A percentile compares a stretch with the other conserved stretches of the same genome.
phyloP scores from a whole-genome alignment of 2,888 invertebrate genomes.

The Limnephilus marmoratus region DNA sequence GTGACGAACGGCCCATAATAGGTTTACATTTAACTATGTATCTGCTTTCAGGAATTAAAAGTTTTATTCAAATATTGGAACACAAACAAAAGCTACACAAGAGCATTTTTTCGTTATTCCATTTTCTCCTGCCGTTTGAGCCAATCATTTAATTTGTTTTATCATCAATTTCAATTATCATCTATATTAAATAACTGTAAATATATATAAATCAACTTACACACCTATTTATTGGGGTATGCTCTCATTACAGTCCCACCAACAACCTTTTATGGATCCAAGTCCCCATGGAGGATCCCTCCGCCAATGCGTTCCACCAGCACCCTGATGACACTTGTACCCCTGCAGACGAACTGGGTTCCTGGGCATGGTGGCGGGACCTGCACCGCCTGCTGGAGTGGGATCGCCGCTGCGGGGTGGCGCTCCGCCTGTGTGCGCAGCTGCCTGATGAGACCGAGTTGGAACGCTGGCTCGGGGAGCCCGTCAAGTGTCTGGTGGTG shows the following conservation, averaged over 20 bases:
- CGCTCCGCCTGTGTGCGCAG: conserved; percentile 88
- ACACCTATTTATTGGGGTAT: background rate
- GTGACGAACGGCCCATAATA: no score
- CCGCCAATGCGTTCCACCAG: conserved; percentile 55
- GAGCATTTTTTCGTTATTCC: no score
- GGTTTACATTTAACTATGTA: no score
- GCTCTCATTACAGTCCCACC: conserved; percentile 71
- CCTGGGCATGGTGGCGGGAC: conserved; percentile 90
- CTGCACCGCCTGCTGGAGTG: conserved; percentile 80
- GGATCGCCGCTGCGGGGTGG: conserved; percentile 81
- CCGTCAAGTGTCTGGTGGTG: conserved; percentile 89
- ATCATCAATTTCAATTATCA: no score
- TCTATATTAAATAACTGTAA: no score
- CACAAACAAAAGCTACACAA: no score
- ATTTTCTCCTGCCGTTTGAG: no score
- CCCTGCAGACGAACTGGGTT: conserved; percentile 74
- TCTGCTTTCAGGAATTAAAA: no score
- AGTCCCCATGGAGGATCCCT: conserved; percentile 80
- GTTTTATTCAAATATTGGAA: no score
- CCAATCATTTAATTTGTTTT: no score
- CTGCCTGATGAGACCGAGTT: conserved; percentile 84
- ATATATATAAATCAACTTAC: no score
- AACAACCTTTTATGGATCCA: conserved; percentile 81
- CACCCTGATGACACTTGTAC: conserved; percentile 69
- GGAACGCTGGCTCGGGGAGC: conserved; percentile 96